A percentile compares a stretch with the other conserved stretches of the same genome.
phyloP scores from a whole-genome alignment of 2,888 invertebrate genomes.

The Netelia inedita region DNA sequence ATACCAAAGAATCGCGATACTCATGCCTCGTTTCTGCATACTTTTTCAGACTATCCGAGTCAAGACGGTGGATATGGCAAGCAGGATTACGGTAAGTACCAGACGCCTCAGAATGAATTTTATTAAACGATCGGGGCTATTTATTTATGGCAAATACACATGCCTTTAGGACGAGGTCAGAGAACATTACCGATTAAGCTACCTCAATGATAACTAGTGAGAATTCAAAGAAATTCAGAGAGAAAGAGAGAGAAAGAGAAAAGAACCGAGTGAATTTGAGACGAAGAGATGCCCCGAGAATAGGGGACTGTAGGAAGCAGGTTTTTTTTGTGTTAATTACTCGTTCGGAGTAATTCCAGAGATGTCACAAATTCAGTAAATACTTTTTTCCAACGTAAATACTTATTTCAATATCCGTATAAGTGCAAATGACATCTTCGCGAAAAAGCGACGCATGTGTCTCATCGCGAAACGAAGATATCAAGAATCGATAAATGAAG shows the following conservation, averaged over 20 bases:
- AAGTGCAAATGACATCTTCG: slow-evolving; percentile 59
- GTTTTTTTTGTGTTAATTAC: slow-evolving; percentile 28
- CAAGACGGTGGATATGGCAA: slow-evolving; percentile 83
- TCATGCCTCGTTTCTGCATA: slow-evolving; percentile 42
- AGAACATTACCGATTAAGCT: slow-evolving; percentile 61
- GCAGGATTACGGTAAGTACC: slow-evolving; percentile 84
- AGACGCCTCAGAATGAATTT: slow-evolving; percentile 71
- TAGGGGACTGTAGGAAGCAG: slow-evolving; percentile 50
- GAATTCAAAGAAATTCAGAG: slow-evolving; percentile 43
- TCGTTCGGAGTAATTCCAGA: slow-evolving; percentile 16
- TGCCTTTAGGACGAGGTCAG: slow-evolving; percentile 67
- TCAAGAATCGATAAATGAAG: slow-evolving; percentile 57
- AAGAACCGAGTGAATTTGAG: slow-evolving; percentile 34
- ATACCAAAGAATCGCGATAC: no score
- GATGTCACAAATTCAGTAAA: slow-evolving; percentile 16
- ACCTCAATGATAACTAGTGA: slow-evolving; percentile 65
- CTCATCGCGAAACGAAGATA: slow-evolving; percentile 57
- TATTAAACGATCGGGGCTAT: slow-evolving; percentile 64
- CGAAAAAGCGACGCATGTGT: slow-evolving; percentile 52
- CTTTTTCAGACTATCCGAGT: slow-evolving; percentile 81
- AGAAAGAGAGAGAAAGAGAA: slow-evolving; percentile 20
- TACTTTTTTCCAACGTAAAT: slow-evolving; percentile 43
- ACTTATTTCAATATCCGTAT: slow-evolving; percentile 63
- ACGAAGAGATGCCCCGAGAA: slow-evolving; percentile 16
- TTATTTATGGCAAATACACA: slow-evolving; percentile 59